phyloP scores from a whole-genome alignment of 2,888 invertebrate genomes.

The Xestia sexstrigata region DNA sequence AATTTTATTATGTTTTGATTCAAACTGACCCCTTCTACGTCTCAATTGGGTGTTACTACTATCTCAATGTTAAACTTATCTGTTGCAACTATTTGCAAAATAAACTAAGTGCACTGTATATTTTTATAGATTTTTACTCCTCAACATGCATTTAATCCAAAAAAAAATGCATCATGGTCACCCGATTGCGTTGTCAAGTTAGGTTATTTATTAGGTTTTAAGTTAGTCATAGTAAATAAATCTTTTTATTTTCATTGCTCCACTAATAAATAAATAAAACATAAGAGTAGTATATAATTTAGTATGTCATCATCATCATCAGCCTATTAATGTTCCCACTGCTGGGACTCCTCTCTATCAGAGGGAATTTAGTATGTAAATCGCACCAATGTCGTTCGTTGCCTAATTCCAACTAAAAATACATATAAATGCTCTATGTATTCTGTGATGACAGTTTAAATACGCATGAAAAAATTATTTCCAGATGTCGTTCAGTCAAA shows the following conservation, averaged over 20 bases:
- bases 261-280: not conserved
- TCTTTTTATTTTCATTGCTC: not conserved
- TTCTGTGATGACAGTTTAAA: not conserved
- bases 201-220: not conserved
- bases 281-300: no score
- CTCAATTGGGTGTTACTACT: not conserved
- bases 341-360: no score
- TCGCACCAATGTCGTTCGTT: not conserved
- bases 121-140: not conserved
- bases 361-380: not conserved
- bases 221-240: not conserved
- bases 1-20: constrained; percentile 45
- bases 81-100: not conserved
- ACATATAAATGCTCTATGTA: not conserved
- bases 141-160: not conserved
- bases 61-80: constrained; percentile 31
- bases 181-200: not conserved
- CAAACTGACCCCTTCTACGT: constrained; percentile 28
- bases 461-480: not conserved
- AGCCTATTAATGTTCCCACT: no score
- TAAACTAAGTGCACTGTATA: constrained; percentile 6
- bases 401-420: not conserved
- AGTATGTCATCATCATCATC: no score
- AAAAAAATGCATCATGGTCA: constrained; percentile 16
- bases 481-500: constrained; percentile 18